Conservation (phyloP, 2,113 vertebrate species). For the Cyphomyrus plagiostoma region DNA sequence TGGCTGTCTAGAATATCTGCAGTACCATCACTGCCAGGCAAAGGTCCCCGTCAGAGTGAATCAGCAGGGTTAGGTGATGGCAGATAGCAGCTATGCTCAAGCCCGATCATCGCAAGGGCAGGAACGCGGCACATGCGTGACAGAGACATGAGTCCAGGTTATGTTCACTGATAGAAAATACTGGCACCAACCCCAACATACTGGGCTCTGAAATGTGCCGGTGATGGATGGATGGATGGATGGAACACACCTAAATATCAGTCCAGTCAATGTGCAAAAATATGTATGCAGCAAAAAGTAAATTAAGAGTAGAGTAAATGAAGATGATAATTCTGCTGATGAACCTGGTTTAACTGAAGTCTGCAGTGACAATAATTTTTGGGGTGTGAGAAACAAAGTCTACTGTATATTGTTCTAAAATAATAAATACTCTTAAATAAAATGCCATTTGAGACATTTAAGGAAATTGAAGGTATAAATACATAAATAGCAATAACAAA, state of each 20-base stretch:
- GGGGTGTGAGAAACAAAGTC: not conserved
- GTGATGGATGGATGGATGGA: not conserved
- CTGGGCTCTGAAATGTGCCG: not conserved
- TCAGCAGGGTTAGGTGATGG: not conserved
- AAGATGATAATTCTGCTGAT: not conserved
- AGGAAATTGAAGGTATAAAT: not conserved
- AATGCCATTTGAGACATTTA: not conserved
- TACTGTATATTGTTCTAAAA: not conserved
- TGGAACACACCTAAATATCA: not conserved
- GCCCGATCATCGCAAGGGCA: not conserved
- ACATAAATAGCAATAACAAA: not conserved
- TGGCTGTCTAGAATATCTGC: constrained; percentile 10
- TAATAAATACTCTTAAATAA: not conserved
- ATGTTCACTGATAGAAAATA: not conserved
- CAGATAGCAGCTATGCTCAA: not conserved
- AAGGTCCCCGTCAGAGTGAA: not conserved
- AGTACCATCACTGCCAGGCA: not conserved
- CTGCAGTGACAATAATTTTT: not conserved
- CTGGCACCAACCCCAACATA: not conserved
- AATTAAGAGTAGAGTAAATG: not conserved
- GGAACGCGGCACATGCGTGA: not conserved
- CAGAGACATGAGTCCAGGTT: not conserved
- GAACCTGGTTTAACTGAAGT: not conserved
- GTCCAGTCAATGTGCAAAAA: not conserved
- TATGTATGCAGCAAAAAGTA: not conserved